Base-by-base conservation (phyloP, 2,113 vertebrate species). In the Callionymus lyra region DNA sequence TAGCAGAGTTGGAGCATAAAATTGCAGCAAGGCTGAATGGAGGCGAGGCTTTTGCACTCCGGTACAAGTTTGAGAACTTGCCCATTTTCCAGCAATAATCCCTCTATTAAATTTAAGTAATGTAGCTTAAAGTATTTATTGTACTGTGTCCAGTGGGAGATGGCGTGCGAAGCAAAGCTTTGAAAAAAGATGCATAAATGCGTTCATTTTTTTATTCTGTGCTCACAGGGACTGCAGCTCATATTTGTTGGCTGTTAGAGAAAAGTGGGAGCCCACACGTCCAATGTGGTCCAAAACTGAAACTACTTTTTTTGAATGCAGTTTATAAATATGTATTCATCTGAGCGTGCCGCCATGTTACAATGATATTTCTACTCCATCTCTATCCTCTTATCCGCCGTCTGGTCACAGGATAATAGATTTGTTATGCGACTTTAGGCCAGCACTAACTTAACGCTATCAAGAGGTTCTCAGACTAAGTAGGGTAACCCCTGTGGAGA, bases 81-180 rank as follows among this genome's bases (percentile, higher is more conserved):
- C 16, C 19, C 41, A 54, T 65, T 68, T 56, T 63, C 44, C 1
- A 34, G 40, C 57, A 63, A 65, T 67, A 52, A 63, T 47, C 11
- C 43, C 34, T 67, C 44, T 59, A 65, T 60, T 65, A 67, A 47
- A 67, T 62, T 46, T 34, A 65, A 60, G 53, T 66, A 63, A 56
- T 67, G 62, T 65, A 53, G 63, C 69, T 49, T 63, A 37, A 63
- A 66, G 47, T 63, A 61, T 51, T 70, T 56, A 68, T 58, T 64
- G 51, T 44, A 50, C 34, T 46, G 48, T 36, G 41, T 59, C 59
- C 21, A 3, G 14, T 43, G 44, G 38, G 52, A 65, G 45, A 42
- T 12, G 34, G 53, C 33, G 49, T 15, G 47, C 60, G 58, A 57
- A 54, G 57, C 59, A 52, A 66, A 55, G 53, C 61, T 52, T 66